Evolutionary conservation across 1,140 invertebrate genomes (phyloP).

Genomic region (Heliconius eleuchia): DNA sequence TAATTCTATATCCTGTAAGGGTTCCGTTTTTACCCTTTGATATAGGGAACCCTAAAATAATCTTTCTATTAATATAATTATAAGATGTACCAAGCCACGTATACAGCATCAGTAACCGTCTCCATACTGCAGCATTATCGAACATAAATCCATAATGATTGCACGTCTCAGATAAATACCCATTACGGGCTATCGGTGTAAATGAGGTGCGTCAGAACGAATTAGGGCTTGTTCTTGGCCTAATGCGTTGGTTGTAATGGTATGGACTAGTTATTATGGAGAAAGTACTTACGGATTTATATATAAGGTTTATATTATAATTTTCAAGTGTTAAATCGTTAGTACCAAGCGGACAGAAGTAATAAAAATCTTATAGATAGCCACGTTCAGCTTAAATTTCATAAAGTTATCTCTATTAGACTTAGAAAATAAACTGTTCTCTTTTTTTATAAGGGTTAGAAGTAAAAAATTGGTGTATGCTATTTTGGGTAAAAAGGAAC

Average conservation of each 20-base stretch:
- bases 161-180: conserved; percentile 42
- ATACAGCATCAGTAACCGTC: conserved; percentile 10
- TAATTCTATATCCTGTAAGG: no score
- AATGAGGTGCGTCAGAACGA: conserved; percentile 40
- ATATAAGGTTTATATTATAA: not conserved
- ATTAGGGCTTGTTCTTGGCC: conserved; percentile 37
- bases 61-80: conserved; percentile 9
- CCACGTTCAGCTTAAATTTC: no score
- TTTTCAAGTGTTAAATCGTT: not conserved
- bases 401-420: no score
- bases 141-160: conserved; percentile 51
- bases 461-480: no score
- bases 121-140: conserved; percentile 40
- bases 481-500: no score
- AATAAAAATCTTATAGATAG: no score
- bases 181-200: conserved; percentile 42
- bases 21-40: no score
- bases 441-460: no score
- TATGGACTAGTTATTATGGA: not conserved
- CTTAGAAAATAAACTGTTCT: no score
- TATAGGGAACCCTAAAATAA: not conserved
- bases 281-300: not conserved
- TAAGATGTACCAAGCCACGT: not conserved
- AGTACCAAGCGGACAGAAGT: no score
- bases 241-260: conserved; percentile 28